Evolutionary conservation across 2,113 vertebrate genomes (phyloP).

Genomic region (Okapia johnstoni): DNA sequence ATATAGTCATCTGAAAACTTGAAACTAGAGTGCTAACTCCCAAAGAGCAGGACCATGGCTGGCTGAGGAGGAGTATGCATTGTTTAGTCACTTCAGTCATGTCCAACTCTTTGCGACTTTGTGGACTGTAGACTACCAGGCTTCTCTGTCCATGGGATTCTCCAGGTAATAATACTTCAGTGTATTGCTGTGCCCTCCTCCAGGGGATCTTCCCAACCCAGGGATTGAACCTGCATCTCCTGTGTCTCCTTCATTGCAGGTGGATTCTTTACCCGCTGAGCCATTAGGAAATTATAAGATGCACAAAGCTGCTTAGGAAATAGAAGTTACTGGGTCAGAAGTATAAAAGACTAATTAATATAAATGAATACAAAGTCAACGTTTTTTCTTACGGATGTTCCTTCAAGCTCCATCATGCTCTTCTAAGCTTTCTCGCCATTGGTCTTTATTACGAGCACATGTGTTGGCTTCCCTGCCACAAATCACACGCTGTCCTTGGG

Average conservation of each 20-base stretch:
- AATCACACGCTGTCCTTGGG: fast-evolving
- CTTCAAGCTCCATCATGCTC: fast-evolving
- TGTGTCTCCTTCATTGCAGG: not conserved
- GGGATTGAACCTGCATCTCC: not conserved
- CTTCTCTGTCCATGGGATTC: not conserved
- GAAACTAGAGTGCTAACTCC: no score
- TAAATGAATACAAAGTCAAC: not conserved
- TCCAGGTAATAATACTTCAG: not conserved
- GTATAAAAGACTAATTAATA: not conserved
- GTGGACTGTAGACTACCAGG: not conserved
- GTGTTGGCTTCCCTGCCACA: fast-evolving
- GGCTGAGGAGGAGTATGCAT: fast-evolving
- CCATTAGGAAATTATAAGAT: not conserved
- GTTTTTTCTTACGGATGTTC: not conserved
- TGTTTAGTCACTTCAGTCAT: not conserved
- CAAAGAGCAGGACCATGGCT: fast-evolving
- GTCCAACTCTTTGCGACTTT: not conserved
- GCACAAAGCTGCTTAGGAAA: not conserved
- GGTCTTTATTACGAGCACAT: fast-evolving
- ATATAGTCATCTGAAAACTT: not conserved
- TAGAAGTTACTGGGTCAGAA: no score
- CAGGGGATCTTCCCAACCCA: not conserved
- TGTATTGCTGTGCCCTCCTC: not conserved
- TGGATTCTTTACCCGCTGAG: not conserved
- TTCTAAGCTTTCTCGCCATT: fast-evolving